These are phyloP conservation scores for Scaeva pyrastri DNA, from an alignment of 2,888 invertebrate species.

Conservation along the genomic window DNA sequence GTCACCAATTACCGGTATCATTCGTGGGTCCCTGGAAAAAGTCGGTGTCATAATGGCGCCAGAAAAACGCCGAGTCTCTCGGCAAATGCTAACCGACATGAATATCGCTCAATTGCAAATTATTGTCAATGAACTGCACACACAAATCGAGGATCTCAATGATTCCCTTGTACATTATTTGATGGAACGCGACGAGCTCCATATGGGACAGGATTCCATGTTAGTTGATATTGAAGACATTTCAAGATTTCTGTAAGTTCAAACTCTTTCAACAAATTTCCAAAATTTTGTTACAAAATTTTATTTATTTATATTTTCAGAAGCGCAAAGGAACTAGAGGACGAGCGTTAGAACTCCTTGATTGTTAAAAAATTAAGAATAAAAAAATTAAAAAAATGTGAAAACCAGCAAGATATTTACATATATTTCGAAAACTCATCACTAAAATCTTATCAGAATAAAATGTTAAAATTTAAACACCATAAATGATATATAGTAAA, in stretches of 20 bases:
- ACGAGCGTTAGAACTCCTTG: slow-evolving; percentile 44
- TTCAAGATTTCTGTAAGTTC: slow-evolving; percentile 92
- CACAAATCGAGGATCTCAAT: slow-evolving; percentile 96
- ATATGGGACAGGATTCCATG: slow-evolving; percentile 99
- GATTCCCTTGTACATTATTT: slow-evolving; percentile 94
- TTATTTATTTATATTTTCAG: not conserved
- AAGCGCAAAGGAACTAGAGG: slow-evolving; percentile 71
- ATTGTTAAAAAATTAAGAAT: slow-evolving; percentile 1
- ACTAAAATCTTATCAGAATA: slow-evolving; percentile 60
- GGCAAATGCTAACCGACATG: slow-evolving; percentile 95
- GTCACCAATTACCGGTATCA: slow-evolving; percentile 94
- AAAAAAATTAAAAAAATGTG: not conserved
- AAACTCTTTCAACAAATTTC: not conserved
- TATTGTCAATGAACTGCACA: slow-evolving; percentile 96
- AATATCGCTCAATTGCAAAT: slow-evolving; percentile 96
- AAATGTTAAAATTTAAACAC: slow-evolving; percentile 56
- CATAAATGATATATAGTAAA: slow-evolving; percentile 9
- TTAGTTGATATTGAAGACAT: slow-evolving; percentile 98
- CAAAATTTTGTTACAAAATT: no score
- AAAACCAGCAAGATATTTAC: slow-evolving; percentile 61
- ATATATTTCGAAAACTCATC: slow-evolving; percentile 59
- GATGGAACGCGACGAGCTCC: slow-evolving; percentile 96
- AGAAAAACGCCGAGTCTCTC: slow-evolving; percentile 92
- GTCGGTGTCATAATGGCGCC: slow-evolving; percentile 93
- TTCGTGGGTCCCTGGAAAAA: slow-evolving; percentile 91